A percentile compares a stretch with the other conserved stretches of the same genome.
phyloP scores from a whole-genome alignment of 2,113 vertebrate species.

The Bubalus kerabau region DNA sequence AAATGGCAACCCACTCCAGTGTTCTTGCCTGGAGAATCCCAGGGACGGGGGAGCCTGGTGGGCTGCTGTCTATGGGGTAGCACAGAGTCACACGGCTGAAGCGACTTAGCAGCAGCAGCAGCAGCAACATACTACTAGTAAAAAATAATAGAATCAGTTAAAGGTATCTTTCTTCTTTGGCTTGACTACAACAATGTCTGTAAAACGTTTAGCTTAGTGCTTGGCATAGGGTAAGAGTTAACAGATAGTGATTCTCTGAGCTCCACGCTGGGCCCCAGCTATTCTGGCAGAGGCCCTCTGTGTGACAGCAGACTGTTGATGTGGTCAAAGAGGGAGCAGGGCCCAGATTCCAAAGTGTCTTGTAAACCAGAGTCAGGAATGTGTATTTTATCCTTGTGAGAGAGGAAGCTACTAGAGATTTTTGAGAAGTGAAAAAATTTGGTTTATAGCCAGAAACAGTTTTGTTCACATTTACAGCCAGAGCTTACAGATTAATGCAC shows the following conservation, averaged over 20 bases:
- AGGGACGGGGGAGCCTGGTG: too few relatives aligned
- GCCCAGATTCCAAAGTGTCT: neutral
- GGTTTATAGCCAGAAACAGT: neutral
- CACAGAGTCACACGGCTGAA: too few relatives aligned
- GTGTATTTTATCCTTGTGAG: neutral
- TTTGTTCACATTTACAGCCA: neutral
- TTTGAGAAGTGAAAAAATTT: slow-evolving; percentile 4
- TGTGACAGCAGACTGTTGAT: neutral
- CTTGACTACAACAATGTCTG: neutral
- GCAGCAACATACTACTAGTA: neutral
- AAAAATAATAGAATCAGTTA: neutral
- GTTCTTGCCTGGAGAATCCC: too few relatives aligned
- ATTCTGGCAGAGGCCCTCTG: neutral
- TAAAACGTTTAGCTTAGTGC: neutral
- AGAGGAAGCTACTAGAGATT: neutral
- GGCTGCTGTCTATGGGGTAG: too few relatives aligned
- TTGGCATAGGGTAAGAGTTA: neutral
- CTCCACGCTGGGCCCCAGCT: neutral
- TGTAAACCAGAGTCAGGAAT: neutral
- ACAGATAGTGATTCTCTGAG: neutral
- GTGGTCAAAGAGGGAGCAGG: neutral
- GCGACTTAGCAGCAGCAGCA: too few relatives aligned
- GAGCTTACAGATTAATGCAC: neutral
- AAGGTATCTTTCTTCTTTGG: neutral
- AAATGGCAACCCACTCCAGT: too few relatives aligned